Percentiles rank a stretch among this genome's conserved stretches.
Conservation (phyloP, 2,888 invertebrate species). For the Tuta absoluta region DNA sequence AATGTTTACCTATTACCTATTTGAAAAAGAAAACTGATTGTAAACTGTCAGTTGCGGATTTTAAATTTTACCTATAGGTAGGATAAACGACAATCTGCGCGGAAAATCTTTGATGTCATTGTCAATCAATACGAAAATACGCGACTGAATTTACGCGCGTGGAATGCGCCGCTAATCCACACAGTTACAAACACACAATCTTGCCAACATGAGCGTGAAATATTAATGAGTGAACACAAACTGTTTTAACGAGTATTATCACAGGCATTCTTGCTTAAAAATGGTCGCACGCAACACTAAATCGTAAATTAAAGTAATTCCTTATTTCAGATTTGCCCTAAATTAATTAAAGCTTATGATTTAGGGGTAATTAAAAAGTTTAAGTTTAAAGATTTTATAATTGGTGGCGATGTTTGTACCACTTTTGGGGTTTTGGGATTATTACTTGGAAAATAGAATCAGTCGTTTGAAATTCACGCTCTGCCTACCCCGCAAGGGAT, state of each 20-base stretch:
- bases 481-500: too few species aligned
- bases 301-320: conserved; percentile 24
- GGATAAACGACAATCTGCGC: too few species aligned
- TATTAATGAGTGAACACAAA: conserved; percentile 55
- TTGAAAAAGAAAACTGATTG: too few species aligned
- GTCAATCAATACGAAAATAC: too few species aligned
- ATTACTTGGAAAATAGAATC: not conserved
- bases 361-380: conserved; percentile 23
- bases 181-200: not conserved
- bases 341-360: conserved; percentile 23
- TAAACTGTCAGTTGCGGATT: too few species aligned
- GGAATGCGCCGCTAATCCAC: not conserved
- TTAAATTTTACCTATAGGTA: too few species aligned
- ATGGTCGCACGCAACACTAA: conserved; percentile 14
- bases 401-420: conserved; percentile 2
- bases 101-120: too few species aligned
- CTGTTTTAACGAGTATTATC: conserved; percentile 47
- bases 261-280: conserved; percentile 31
- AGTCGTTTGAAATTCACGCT: not conserved
- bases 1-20: too few species aligned
- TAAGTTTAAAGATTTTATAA: conserved; percentile 18
- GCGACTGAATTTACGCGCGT: too few species aligned
- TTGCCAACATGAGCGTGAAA: conserved; percentile 51
- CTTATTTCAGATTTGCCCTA: conserved; percentile 19
- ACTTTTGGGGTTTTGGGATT: not conserved